These are phyloP conservation scores for Scarus forsteni DNA, from an alignment of 2,797 vertebrate genomes.

Conservation along the genomic window DNA sequence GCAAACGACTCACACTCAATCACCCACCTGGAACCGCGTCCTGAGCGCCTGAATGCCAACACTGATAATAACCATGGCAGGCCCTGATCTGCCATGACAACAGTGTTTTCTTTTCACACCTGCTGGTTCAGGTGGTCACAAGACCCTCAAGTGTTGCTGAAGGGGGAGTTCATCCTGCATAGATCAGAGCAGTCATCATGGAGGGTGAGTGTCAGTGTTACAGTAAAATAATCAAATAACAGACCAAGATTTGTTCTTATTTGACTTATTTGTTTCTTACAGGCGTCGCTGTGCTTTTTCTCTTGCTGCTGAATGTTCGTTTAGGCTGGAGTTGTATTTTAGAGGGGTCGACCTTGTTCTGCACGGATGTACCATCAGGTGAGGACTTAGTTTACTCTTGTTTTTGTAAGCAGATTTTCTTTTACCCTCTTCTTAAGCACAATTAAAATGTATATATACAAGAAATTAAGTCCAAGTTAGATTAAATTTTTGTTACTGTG, in stretches of 20 bases:
- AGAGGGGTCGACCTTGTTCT: constrained; percentile 53
- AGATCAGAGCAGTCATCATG: constrained; percentile 51
- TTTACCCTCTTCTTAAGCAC: too few species aligned
- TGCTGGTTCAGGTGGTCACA: constrained; percentile 47
- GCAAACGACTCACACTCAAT: constrained; percentile 29
- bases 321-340: constrained; percentile 28
- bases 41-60: constrained; percentile 5
- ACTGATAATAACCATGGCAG: constrained; percentile 60
- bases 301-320: constrained; percentile 46
- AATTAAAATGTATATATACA: too few species aligned
- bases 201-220: constrained; percentile 61
- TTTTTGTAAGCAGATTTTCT: too few species aligned
- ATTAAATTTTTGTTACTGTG: too few species aligned
- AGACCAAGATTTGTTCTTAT: background rate
- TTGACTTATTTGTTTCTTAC: background rate
- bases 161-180: background rate
- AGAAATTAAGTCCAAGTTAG: too few species aligned
- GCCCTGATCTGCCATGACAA: constrained; percentile 57
- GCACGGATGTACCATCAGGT: constrained; percentile 68
- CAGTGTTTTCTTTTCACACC: constrained; percentile 58
- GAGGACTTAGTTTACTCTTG: constrained; percentile 22
- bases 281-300: constrained; percentile 31
- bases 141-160: background rate
- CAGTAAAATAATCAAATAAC: background rate
- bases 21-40: constrained; percentile 68